phyloP scores from a whole-genome alignment of 2,113 vertebrate genomes.

The Verasper variegatus region DNA sequence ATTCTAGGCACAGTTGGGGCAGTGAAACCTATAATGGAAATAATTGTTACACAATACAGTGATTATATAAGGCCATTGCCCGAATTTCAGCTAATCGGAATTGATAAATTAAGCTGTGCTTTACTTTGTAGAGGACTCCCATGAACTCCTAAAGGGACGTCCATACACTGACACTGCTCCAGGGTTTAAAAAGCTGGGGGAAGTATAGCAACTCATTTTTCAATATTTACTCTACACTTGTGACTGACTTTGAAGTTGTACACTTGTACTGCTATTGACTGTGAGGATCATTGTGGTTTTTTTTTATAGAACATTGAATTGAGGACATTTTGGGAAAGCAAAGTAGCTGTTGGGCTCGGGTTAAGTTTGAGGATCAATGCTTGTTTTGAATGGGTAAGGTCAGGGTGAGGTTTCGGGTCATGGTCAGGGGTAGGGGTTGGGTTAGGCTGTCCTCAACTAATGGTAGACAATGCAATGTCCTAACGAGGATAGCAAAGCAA shows the following conservation, averaged over 20 bases:
- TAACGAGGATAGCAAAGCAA: too few species aligned
- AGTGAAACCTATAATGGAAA: constrained; percentile 19
- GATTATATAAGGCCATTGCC: constrained; percentile 37
- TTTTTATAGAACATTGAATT: too few species aligned
- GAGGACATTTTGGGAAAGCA: too few species aligned
- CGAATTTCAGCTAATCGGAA: constrained; percentile 38
- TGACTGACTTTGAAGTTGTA: too few species aligned
- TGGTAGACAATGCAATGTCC: too few species aligned
- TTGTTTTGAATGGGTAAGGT: background rate
- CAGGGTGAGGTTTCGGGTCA: background rate
- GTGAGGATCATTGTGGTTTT: background rate
- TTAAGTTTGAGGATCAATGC: background rate
- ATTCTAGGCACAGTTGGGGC: background rate
- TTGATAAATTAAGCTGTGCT: constrained; percentile 26
- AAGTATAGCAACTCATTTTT: too few species aligned
- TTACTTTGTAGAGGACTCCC: constrained; percentile 37
- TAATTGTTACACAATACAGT: constrained; percentile 39
- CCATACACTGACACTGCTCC: too few species aligned
- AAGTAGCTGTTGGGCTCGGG: background rate
- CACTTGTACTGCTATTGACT: background rate
- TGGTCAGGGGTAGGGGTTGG: background rate
- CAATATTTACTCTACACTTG: too few species aligned
- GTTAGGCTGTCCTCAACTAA: background rate
- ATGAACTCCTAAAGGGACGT: constrained; percentile 16
- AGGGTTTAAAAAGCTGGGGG: too few species aligned